A percentile compares a stretch with the other conserved stretches of the same genome.
Evolutionary conservation across 2,797 vertebrate species (phyloP).

Genomic region (Podargus strigoides): DNA sequence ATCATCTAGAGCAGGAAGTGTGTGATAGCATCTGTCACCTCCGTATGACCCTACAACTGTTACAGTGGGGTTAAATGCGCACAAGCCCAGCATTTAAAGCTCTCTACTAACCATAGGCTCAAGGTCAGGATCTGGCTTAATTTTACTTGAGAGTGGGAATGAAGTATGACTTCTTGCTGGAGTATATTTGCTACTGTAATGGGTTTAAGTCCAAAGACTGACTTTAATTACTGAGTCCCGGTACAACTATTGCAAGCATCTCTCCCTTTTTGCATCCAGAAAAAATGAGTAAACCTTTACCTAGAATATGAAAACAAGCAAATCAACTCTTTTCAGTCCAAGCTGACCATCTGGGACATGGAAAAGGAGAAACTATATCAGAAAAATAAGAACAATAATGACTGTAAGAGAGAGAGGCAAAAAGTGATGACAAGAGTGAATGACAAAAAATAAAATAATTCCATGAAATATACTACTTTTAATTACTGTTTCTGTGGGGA

Average conservation of each 20-base stretch:
- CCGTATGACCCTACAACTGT: slow-evolving; percentile 18
- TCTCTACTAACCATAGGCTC: slow-evolving; percentile 32
- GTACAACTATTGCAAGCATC: neutral
- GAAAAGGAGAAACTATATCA: neutral
- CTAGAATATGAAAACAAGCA: neutral
- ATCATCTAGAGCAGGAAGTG: slow-evolving; percentile 42
- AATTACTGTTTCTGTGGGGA: neutral
- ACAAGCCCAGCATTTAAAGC: slow-evolving; percentile 21
- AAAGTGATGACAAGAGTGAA: neutral
- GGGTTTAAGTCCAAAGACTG: neutral
- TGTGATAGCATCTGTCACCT: slow-evolving; percentile 58
- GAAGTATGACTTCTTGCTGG: neutral
- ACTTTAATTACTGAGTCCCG: slow-evolving; percentile 25
- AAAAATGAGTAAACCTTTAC: neutral
- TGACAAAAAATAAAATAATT: neutral
- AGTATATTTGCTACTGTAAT: neutral
- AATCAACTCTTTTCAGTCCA: neutral
- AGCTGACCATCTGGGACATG: neutral
- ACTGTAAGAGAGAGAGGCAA: neutral
- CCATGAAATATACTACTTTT: neutral
- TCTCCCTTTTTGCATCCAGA: neutral
- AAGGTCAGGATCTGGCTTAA: slow-evolving; percentile 42
- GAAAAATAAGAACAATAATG: neutral
- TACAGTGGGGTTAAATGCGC: slow-evolving; percentile 35
- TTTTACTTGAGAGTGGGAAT: neutral